Base-by-base conservation (phyloP, 64 coral and sea anemone genomes). In the Cladopsammia gracilis region DNA sequence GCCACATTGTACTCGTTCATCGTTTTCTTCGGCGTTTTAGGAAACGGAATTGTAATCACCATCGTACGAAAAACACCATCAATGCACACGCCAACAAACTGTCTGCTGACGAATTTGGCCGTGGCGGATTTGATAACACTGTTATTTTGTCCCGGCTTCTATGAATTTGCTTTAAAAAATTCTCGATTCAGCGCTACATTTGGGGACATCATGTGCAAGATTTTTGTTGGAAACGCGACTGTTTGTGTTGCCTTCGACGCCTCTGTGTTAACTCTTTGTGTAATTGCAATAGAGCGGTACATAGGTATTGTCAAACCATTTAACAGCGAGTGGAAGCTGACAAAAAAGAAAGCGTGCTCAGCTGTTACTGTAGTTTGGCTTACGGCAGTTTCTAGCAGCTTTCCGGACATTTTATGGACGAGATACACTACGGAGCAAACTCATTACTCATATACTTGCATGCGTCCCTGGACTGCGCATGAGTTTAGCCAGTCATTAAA, bases 1-100 rank as follows among this genome's bases (percentile, higher is more conserved):
- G 23, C 82, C 47, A 48, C 85, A 9, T 42, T 93, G 43, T 86
- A 93, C 62, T 80, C 88, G 64, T 48, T 90, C 13, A 67, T 90
- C n/a, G 75, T 90, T 12, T 80, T 90, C 20, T 52, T 90, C 0
- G 88, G 88, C 51, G 75, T 90, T 10, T 10, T 66, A 5, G 88
- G 88, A 15, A 90, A 90, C 76, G 23, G 4, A 8, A 54, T 79
- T 12, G 88, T 90, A 0, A 90, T 90, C 4, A 57, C 62, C 24
- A 80, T 90, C 16, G 75, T 90, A 12, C 24, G 75, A 1, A 73
- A 75, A 42, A 80, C 64, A 3, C 73, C 57, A n/a, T 76, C 88
- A 10, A 80, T 90, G 75, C 73, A 56, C 61, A 90, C 75, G 11
- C 65, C 88, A 48, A 90, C 75, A 1, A 80, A 90, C 61, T 80